Percentiles rank a stretch among this genome's conserved stretches.
Conservation (phyloP, 2,797 vertebrate species). For the Mus minutoides region DNA sequence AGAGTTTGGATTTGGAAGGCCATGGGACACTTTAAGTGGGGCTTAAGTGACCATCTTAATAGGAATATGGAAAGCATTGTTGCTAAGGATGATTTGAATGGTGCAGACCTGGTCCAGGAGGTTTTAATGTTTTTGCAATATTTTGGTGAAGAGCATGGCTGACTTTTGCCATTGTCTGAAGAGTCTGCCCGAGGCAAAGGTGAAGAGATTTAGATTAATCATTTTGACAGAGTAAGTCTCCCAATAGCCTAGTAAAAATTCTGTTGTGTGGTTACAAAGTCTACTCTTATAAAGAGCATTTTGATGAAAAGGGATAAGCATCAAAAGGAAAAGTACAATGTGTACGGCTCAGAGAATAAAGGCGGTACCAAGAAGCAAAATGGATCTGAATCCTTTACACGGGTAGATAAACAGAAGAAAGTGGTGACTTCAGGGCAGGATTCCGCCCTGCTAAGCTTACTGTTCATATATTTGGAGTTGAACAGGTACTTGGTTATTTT, state of each 20-base stretch:
- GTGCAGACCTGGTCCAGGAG: background rate
- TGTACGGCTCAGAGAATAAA: background rate
- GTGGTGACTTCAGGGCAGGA: background rate
- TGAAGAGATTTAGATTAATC: background rate
- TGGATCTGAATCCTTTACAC: background rate
- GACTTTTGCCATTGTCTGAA: background rate
- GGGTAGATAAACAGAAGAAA: background rate
- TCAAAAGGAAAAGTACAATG: background rate
- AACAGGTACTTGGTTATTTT: background rate
- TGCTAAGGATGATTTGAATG: background rate
- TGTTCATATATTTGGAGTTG: background rate
- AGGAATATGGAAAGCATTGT: background rate
- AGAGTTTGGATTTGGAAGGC: background rate
- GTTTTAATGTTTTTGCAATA: background rate
- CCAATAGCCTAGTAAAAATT: background rate
- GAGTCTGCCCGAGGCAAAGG: background rate
- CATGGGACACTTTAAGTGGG: background rate
- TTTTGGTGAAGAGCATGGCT: background rate
- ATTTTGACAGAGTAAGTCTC: background rate
- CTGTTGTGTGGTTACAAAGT: background rate
- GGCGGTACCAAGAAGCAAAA: background rate
- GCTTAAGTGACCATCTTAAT: background rate
- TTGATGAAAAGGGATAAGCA: background rate
- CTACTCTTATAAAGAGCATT: background rate
- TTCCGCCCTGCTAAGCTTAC: background rate